phyloP scores from a whole-genome alignment of 2,888 invertebrate species.

The Allophyes oxyacanthae region DNA sequence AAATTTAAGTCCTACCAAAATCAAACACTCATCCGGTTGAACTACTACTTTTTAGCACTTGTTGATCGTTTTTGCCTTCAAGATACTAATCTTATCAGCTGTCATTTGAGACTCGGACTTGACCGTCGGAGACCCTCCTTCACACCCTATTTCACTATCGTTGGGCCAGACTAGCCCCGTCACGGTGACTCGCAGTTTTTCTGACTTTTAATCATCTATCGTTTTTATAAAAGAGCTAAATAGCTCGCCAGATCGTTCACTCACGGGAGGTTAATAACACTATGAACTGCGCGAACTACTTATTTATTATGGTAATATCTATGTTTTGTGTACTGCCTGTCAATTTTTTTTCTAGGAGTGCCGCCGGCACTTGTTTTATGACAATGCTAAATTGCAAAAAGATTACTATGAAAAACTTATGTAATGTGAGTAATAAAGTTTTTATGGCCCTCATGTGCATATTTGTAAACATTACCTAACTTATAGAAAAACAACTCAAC shows the following conservation, averaged over 20 bases:
- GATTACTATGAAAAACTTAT: conserved; percentile 19
- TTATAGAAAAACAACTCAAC: conserved; percentile 17
- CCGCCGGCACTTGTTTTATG: conserved; percentile 17
- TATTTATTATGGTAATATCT: conserved; percentile 56
- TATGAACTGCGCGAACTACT: conserved; percentile 43
- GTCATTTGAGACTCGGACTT: conserved; percentile 40
- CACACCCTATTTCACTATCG: conserved; percentile 57
- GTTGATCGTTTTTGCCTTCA: conserved; percentile 37
- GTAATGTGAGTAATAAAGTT: conserved; percentile 31
- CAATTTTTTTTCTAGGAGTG: conserved; percentile 16
- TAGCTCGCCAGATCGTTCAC: conserved; percentile 45
- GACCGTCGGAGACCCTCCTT: conserved; percentile 39
- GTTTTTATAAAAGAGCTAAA: conserved; percentile 52
- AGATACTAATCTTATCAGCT: conserved; percentile 42
- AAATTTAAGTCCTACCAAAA: too few species aligned
- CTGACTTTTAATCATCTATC: conserved; percentile 48
- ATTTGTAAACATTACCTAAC: conserved; percentile 33
- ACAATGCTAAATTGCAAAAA: conserved; percentile 10
- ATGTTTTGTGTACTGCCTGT: conserved; percentile 40
- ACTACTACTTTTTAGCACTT: conserved; percentile 28
- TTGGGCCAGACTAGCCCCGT: conserved; percentile 28
- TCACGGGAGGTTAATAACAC: conserved; percentile 55
- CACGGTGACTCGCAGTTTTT: conserved; percentile 52
- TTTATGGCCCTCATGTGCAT: conserved; percentile 25
- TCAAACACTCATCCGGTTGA: too few species aligned